Evolutionary conservation across 2,888 invertebrate genomes (phyloP), one percentile per base, ranked within the genome.

Genomic region (Drosophila prostipennis): DNA sequence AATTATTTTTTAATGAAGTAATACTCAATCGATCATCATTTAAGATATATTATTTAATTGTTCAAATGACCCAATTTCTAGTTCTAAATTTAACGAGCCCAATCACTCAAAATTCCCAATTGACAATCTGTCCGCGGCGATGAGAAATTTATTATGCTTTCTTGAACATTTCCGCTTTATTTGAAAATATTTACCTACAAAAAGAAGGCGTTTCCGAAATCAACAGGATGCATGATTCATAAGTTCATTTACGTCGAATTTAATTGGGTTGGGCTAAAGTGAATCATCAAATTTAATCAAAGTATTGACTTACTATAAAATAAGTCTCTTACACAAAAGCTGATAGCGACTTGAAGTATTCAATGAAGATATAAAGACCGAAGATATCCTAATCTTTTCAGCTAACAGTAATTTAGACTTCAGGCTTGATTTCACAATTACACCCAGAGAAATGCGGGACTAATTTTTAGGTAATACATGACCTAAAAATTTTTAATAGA

Each of bases 141-240:
- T 45, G 68, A 37, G 49, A 37, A 26, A 59, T 42, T 45, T 42
- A 43, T 16, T 54, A 49, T 42, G 26, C 48, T 53, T 13, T 19
- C 11, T 26, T 34, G 2, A 53, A 39, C 19, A 14, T 32, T 39
- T 19, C 51, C 14, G 13, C 26, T 3, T 36, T 48, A 26, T 37
- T 56, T 16, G 36, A 34, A 46, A 26, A 13, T 23, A 34, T 37
- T 39, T 45, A 5, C 13, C 36, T n/a, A 19, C 14, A 57, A 6
- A 32, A 29, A n/a, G 26, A 3, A 26, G 51, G 36, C 8, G 67
- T 40, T 56, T 55, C 61, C 49, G 54, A 57, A 40, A 14, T 58
- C 49, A 80, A 80, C 72, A 72, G 73, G 64, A 70, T 69, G 52
- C 26, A 55, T 68, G 80, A 78, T 43, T 73, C 71, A 69, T 63